A percentile compares a stretch with the other conserved stretches of the same genome.
These are phyloP conservation scores for Drosophila mimetica DNA, from an alignment of 2,888 invertebrate species.

Conservation along the genomic window DNA sequence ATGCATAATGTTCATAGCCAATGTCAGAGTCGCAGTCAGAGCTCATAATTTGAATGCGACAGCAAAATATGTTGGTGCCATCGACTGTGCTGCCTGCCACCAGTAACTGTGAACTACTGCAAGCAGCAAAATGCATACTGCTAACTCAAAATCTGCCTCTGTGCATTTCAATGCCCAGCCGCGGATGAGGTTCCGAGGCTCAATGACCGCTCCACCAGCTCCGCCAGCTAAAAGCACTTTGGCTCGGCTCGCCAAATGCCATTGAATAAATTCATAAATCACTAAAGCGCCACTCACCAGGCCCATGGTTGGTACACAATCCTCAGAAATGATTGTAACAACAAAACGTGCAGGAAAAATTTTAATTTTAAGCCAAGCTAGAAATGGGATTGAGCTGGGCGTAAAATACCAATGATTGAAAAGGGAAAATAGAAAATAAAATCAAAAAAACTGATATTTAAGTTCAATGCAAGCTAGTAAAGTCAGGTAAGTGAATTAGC, in stretches of 20 bases:
- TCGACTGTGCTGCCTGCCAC: conserved; percentile 21
- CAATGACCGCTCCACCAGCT: conserved; percentile 50
- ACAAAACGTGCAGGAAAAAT: conserved; percentile 19
- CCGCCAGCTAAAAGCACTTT: conserved; percentile 40
- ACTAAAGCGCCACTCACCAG: conserved; percentile 21
- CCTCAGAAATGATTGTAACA: conserved; percentile 27
- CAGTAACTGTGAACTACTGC: conserved; percentile 54
- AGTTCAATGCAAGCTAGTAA: too few relatives aligned
- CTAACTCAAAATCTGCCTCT: conserved; percentile 51
- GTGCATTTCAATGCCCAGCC: conserved; percentile 26
- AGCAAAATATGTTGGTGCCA: conserved; percentile 77
- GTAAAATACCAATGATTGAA: background rate
- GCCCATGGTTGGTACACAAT: conserved; percentile 1
- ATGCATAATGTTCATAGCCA: conserved; percentile 64
- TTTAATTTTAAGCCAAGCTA: too few relatives aligned
- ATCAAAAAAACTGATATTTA: too few relatives aligned
- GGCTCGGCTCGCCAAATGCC: conserved; percentile 43
- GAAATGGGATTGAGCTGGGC: background rate
- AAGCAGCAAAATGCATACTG: conserved; percentile 15
- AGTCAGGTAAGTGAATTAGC: too few relatives aligned
- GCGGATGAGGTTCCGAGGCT: conserved; percentile 43
- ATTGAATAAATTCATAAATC: conserved; percentile 56
- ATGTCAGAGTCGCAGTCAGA: conserved; percentile 49
- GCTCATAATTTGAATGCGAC: conserved; percentile 75
- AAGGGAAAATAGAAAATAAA: too few relatives aligned